phyloP scores from a whole-genome alignment of 2,797 vertebrate species.

The Chelmon rostratus region DNA sequence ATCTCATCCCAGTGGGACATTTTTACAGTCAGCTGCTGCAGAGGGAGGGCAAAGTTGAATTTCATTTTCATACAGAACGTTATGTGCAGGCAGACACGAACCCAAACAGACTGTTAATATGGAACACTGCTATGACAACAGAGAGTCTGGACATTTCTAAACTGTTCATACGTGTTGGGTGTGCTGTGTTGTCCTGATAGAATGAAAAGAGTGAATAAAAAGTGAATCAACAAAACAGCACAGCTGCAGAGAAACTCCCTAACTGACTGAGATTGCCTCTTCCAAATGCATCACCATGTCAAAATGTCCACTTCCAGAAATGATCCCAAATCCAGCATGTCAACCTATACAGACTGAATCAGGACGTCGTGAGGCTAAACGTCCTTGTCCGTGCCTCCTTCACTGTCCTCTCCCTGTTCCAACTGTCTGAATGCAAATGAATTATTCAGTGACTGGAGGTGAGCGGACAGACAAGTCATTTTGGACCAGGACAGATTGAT shows the following conservation, averaged over 20 bases:
- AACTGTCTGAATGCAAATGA: slow-evolving; percentile 50
- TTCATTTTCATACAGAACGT: slow-evolving; percentile 9
- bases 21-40: neutral
- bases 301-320: neutral
- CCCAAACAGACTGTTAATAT: neutral
- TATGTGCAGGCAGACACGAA: neutral
- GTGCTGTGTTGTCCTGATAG: slow-evolving; percentile 9
- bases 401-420: slow-evolving; percentile 32
- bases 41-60: slow-evolving; percentile 4
- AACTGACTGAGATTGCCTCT: neutral
- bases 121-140: slow-evolving; percentile 35
- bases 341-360: neutral
- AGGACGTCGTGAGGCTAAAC: neutral
- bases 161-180: neutral
- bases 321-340: neutral
- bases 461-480: slow-evolving; percentile 43
- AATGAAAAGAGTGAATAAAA: neutral
- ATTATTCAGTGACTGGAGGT: slow-evolving; percentile 66
- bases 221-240: neutral
- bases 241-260: neutral
- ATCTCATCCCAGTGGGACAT: neutral
- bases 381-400: slow-evolving; percentile 47
- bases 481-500: slow-evolving; percentile 45
- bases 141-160: slow-evolving; percentile 5
- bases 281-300: neutral